Percentiles rank a stretch among this genome's conserved stretches.
phyloP scores from a whole-genome alignment of 2,113 vertebrate genomes.

The Puma concolor region DNA sequence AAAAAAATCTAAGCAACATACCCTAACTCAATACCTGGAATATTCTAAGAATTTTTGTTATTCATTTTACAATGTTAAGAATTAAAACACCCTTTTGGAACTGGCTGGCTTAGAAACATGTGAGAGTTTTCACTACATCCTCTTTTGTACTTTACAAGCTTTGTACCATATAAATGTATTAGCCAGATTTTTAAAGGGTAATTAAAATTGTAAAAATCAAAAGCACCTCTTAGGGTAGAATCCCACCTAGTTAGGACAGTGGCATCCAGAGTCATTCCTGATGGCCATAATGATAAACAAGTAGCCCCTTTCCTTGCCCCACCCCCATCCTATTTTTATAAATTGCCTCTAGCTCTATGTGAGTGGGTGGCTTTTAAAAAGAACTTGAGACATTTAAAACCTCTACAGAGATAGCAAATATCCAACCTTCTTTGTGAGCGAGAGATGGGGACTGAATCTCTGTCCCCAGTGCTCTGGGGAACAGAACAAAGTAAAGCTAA shows the following conservation, averaged over 20 bases:
- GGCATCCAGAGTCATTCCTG: not conserved
- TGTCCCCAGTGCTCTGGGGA: not conserved
- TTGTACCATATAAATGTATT: not conserved
- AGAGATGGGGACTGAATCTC: not conserved
- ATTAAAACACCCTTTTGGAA: not conserved
- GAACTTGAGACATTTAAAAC: not conserved
- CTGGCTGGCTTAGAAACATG: not conserved
- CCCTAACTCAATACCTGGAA: not conserved
- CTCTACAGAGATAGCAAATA: not conserved
- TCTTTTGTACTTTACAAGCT: not conserved
- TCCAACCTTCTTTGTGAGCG: not conserved
- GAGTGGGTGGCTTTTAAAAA: not conserved
- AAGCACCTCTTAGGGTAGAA: not conserved
- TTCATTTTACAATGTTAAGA: not conserved
- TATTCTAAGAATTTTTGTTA: not conserved
- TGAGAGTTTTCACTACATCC: not conserved
- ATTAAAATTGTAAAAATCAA: not conserved
- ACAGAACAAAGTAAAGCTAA: not conserved
- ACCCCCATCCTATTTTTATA: not conserved
- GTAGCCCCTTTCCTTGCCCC: rapidly evolving
- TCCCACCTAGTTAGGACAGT: not conserved
- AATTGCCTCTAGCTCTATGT: not conserved
- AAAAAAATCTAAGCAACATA: not conserved
- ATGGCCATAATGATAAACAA: not conserved
- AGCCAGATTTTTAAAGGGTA: not conserved